phyloP scores from a whole-genome alignment of 2,888 invertebrate genomes.

The Idaea dimidiata region DNA sequence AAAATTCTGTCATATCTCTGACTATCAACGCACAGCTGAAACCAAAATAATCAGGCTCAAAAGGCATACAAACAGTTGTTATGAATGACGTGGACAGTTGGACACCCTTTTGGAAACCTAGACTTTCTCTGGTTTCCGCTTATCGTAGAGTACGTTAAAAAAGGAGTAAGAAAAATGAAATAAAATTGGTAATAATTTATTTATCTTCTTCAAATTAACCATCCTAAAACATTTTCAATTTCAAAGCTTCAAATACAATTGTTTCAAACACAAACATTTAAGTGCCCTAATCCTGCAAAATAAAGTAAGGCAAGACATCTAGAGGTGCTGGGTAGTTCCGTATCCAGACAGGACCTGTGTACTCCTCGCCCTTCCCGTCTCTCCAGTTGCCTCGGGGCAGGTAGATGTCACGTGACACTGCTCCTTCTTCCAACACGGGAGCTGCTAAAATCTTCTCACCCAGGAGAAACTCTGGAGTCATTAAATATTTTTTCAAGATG shows the following conservation, averaged over 20 bases:
- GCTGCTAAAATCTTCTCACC: conserved; percentile 86
- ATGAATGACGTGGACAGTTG: too few relatives aligned
- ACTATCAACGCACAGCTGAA: too few relatives aligned
- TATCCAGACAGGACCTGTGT: conserved; percentile 80
- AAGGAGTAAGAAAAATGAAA: not conserved
- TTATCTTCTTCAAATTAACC: not conserved
- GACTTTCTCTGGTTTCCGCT: too few relatives aligned
- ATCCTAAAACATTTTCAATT: not conserved
- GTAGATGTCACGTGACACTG: conserved; percentile 83
- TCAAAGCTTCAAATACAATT: not conserved
- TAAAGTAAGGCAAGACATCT: conserved; percentile 83
- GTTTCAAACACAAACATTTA: not conserved
- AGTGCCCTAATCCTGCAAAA: conserved; percentile 39
- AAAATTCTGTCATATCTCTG: too few relatives aligned
- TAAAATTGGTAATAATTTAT: not conserved
- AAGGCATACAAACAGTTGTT: too few relatives aligned
- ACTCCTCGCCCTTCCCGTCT: conserved; percentile 63
- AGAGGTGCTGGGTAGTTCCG: conserved; percentile 83
- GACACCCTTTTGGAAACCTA: too few relatives aligned
- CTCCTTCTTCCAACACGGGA: conserved; percentile 83
- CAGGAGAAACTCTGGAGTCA: conserved; percentile 83
- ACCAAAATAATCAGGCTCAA: too few relatives aligned
- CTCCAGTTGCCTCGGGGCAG: conserved; percentile 86
- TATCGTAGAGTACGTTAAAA: too few relatives aligned
- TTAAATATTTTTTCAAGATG: not conserved